Evolutionary conservation across 1,140 invertebrate genomes (phyloP), one percentile per base, ranked within the genome.

Genomic region (Portunus trituberculatus): DNA sequence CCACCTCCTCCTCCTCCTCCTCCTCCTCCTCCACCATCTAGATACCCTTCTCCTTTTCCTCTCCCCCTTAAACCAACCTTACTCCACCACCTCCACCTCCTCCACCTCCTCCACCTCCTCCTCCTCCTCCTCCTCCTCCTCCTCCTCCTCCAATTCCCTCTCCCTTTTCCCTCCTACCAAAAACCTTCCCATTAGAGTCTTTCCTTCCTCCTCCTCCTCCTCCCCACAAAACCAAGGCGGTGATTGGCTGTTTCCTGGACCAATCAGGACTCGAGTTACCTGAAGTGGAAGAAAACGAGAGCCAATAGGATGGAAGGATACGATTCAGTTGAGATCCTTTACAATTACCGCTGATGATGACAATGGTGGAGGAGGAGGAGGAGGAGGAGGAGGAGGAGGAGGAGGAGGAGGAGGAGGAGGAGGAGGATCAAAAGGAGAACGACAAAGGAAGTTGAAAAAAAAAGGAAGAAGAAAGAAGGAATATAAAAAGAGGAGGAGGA

Each of bases 331-430:
- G 12, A 59, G 52, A 20, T 20, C 52, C 52, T 59, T 59, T 59
- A 39, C 52, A 59, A 59, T 59, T 59, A 59, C 52, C 16, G 52
- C 52, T 20, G 52, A 20, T 12, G 52, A 20, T 20, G 52, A 12
- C 52, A 0, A 20, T 12, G 12, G 12, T 59, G 52, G 16, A 4
- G 16, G 10, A 20, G 12, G 0, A 20, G 12, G 52, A 20, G 52
- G 16, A 59, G 52, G 52, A 20, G 52, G 52, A 59, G 52, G 52
- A 20, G 52, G 52, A 59, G 52, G 52, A 59, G 67, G 67, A n/a
- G 20, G 67, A 76, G 67, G 67, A 76, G 67, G 67, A 59, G 67
- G 67, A 76, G 67, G 67, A 76, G 67, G 67, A 76, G n/a, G 67
- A 76, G 67, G 67, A n/a, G 67, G 25, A n/a, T 8, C 10, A n/a